Evolutionary conservation across 2,113 vertebrate species (phyloP).

Genomic region (Aspiorhynchus laticeps): DNA sequence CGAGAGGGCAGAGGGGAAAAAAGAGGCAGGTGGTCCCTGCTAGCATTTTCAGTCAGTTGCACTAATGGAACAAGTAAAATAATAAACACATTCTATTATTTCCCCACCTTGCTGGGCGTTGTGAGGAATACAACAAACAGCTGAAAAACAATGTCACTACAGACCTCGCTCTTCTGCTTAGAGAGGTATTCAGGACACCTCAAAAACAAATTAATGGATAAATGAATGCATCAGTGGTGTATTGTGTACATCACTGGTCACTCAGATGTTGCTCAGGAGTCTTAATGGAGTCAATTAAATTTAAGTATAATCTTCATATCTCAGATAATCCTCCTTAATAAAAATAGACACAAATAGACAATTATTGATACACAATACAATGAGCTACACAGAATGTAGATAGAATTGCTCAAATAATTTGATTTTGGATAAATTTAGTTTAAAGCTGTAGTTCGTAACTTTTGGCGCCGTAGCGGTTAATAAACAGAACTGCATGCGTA

Average conservation of each 20-base stretch:
- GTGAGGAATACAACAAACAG: slow-evolving; percentile 37
- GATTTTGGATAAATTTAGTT: background rate
- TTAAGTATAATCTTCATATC: background rate
- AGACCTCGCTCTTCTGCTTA: background rate
- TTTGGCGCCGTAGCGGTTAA: no score
- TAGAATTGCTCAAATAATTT: background rate
- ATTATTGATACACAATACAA: background rate
- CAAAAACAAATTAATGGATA: background rate
- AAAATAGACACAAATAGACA: background rate
- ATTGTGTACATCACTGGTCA: background rate
- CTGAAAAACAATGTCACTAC: background rate
- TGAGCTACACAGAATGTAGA: background rate
- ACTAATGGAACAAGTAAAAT: slow-evolving; percentile 48
- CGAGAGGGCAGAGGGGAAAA: background rate
- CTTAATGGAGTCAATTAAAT: background rate
- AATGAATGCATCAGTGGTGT: background rate
- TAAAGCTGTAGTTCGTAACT: no score
- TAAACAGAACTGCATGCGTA: no score
- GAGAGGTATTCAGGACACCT: background rate
- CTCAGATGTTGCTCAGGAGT: background rate
- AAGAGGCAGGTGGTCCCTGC: slow-evolving; percentile 21
- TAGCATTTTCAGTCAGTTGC: slow-evolving; percentile 18
- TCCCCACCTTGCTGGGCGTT: slow-evolving; percentile 32
- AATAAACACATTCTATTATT: slow-evolving; percentile 51
- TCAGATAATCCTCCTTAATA: background rate